A percentile compares a stretch with the other conserved stretches of the same genome.
Evolutionary conservation across 2,888 invertebrate genomes (phyloP).

Genomic region (Aspidiotus destructor): DNA sequence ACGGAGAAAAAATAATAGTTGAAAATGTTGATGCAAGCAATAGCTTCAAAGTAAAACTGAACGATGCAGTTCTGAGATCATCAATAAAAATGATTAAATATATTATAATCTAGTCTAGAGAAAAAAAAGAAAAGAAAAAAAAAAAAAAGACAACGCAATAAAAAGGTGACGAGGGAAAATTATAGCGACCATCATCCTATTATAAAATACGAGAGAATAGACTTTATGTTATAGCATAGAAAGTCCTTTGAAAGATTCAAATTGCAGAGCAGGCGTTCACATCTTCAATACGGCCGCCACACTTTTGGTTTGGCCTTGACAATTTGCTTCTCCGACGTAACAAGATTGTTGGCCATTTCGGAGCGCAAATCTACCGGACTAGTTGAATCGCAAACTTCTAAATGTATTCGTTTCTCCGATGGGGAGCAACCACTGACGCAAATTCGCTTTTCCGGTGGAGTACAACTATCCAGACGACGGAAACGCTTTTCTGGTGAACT

Average conservation of each 20-base stretch:
- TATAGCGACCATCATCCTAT: neutral
- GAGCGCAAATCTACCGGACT: conserved; percentile 19
- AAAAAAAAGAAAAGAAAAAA: too few relatives aligned
- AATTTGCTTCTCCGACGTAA: conserved; percentile 6
- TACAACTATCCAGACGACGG: neutral
- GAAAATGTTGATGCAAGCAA: too few relatives aligned
- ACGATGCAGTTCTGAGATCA: too few relatives aligned
- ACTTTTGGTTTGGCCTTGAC: conserved; percentile 28
- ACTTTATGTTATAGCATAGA: neutral
- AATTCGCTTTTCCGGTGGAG: conserved; percentile 13
- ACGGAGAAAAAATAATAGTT: too few relatives aligned
- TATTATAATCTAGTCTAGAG: too few relatives aligned
- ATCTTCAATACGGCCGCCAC: conserved; percentile 27
- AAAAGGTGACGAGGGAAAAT: too few relatives aligned
- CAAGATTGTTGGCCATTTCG: conserved; percentile 6
- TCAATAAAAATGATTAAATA: too few relatives aligned
- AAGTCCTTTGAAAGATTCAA: neutral
- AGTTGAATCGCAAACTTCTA: conserved; percentile 7
- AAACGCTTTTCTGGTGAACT: conserved; percentile 9
- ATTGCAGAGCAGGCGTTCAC: neutral
- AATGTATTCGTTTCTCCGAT: conserved; percentile 13
- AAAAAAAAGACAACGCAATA: too few relatives aligned
- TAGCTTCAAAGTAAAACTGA: too few relatives aligned
- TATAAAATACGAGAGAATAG: too few relatives aligned
- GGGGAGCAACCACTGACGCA: neutral